Base-by-base conservation (phyloP, 2,797 vertebrate species). In the Salarias fasciatus region DNA sequence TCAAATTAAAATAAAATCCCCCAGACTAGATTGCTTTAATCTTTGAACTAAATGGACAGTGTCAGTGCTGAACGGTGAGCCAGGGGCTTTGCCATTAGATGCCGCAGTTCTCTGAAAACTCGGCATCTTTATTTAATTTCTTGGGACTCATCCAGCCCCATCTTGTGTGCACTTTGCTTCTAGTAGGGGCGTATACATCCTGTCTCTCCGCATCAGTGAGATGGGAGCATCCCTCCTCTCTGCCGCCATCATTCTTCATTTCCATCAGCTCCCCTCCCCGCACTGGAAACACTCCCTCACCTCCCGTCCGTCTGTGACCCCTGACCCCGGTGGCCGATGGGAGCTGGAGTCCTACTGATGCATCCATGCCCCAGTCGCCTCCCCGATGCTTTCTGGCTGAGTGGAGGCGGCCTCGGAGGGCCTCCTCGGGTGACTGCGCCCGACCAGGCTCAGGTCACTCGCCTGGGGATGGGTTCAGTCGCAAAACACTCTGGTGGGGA, bases 321-420 rank as follows among this genome's bases (percentile, higher is more conserved):
- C 67, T 72, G 31, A 76, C 78, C 80, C 65, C 10, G 2, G 6
- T 59, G 72, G 64, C 70, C 71, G 52, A 15, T 73, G 65, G 66
- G 72, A 71, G 72, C 42, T 47, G 58, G 36, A 60, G 63, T 75
- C 60, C 59, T 35, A 79, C 78, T 82, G 62, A 86, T 83, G 72
- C 69, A 61, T 49, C 73, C 5, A 5, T 50, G 61, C 56, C 67
- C 77, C 56, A 12, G 63, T 78, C 77, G 53, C 70, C 63, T 83
- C 78, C 69, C 62, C 35, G 53, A 63, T 57, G 80, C 52, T 83
- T 80, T 75, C 68, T 58, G 67, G 63, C 67, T 65, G 78, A 81
- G 62, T 51, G 61, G 60, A 77, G 46, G 38, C 60, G 8, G 56
- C 73, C 62, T 63, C 41, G 0, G 9, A 71, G 63, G 69, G 67